Evolutionary conservation across 2,113 vertebrate genomes (phyloP), one percentile per base, ranked within the genome.

Genomic region (Pandion haliaetus): DNA sequence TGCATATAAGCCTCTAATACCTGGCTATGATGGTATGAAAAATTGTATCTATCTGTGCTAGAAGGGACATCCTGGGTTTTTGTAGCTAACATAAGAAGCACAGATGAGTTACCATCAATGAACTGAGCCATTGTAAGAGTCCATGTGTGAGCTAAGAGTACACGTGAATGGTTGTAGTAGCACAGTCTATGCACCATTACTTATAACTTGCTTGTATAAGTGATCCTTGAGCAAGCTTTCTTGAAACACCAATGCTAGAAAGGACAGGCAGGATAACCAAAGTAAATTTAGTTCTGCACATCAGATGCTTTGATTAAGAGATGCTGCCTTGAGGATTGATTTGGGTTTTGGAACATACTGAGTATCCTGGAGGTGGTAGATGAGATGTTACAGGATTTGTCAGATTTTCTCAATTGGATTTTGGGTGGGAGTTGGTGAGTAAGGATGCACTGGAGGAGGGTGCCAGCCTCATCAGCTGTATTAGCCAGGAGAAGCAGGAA

Each of bases 381-480:
- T 85, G 93, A 92, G 44, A 17, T 32, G 14, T 24, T 52, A 11
- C 25, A 67, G 72, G 65, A 49, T 83, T 63, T 95, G 65, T 59
- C 47, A 69, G 47, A n/a, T 86, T 81, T 92, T 50, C 86, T 94
- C 49, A 31, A 0, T 9, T 47, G 78, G 71, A 17, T 92, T 93
- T 96, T 85, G 80, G 88, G 79, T 91, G 79, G 85, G 79, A 88
- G 85, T 79, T 92, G 74, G 62, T 79, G 55, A 77, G 34, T 31
- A 13, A 79, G 81, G 87, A 66, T 63, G 50, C 11, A 3, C n/a
- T 45, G 86, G 91, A 84, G 88, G 83, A 96, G 80, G 72, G 65
- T 84, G 92, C 49, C 80, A 91, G 91, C 23, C 77, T 72, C 83
- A 57, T 79, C 86, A 84, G 52, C 88, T 81, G 47, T 32, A 42